Evolutionary conservation across 1,140 invertebrate genomes (phyloP).

Genomic region (Drosophila nikananu): DNA sequence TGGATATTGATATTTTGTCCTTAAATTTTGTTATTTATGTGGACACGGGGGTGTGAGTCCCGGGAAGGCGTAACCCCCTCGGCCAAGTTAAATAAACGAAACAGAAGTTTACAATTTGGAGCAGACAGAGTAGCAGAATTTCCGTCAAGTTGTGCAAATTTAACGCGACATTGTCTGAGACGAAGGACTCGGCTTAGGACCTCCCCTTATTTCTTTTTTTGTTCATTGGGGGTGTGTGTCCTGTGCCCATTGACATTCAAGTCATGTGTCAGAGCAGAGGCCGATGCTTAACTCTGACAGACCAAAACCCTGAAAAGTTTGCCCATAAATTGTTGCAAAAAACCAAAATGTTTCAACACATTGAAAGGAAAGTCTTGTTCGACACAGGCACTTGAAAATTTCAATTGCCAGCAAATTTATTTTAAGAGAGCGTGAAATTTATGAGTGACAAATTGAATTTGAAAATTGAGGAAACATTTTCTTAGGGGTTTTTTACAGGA

Average conservation of each 20-base stretch:
- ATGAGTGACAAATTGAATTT: constrained; percentile 83
- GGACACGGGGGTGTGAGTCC: constrained; percentile 20
- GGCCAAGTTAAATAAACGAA: constrained; percentile 45
- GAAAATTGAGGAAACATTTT: constrained; percentile 49
- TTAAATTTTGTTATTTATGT: constrained; percentile 84
- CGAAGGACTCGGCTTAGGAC: constrained; percentile 25
- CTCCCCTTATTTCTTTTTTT: constrained; percentile 16
- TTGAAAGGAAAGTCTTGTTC: constrained; percentile 47
- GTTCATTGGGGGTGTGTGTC: constrained; percentile 34
- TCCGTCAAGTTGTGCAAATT: constrained; percentile 74
- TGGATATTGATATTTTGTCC: constrained; percentile 84
- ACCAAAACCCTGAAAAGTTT: constrained; percentile 59
- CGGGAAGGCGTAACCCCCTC: constrained; percentile 18
- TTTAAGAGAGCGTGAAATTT: constrained; percentile 81
- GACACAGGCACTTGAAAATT: constrained; percentile 44
- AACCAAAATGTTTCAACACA: constrained; percentile 57
- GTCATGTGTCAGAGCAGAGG: constrained; percentile 78
- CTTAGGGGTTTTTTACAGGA: not conserved
- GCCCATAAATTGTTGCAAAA: constrained; percentile 67
- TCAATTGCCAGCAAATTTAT: constrained; percentile 80
- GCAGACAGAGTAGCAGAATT: constrained; percentile 49
- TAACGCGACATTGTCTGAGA: constrained; percentile 72
- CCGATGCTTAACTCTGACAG: constrained; percentile 78
- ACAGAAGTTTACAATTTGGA: constrained; percentile 77
- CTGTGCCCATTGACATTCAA: constrained; percentile 74